Percentiles rank a stretch among this genome's conserved stretches.
phyloP scores from a whole-genome alignment of 2,888 invertebrate genomes.

The Falcaria lacertinaria region DNA sequence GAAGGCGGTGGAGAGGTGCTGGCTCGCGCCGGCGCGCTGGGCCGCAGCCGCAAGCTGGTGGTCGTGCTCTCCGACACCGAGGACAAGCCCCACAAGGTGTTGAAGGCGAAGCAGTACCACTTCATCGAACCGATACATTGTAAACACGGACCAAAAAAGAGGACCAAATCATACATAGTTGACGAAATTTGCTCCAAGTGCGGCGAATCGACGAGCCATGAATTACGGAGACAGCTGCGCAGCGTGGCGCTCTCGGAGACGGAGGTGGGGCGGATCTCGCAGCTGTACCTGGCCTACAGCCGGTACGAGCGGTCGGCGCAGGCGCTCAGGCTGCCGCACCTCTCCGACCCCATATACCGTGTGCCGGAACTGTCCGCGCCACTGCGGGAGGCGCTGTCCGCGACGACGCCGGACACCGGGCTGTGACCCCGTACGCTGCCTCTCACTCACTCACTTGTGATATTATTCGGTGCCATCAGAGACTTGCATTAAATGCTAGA shows the following conservation, averaged over 20 bases:
- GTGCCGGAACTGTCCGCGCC: slow-evolving; percentile 57
- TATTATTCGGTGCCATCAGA: slow-evolving; percentile 43
- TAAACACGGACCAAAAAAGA: slow-evolving; percentile 41
- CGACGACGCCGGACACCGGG: slow-evolving; percentile 45
- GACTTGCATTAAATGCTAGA: slow-evolving; percentile 24
- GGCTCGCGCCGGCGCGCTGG: slow-evolving; percentile 37
- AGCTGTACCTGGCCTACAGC: slow-evolving; percentile 53
- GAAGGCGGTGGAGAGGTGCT: slow-evolving; percentile 63
- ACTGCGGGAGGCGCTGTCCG: slow-evolving; percentile 49
- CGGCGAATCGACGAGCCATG: slow-evolving; percentile 50
- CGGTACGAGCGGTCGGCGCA: slow-evolving; percentile 58
- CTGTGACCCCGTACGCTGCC: slow-evolving; percentile 27
- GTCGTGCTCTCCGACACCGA: slow-evolving; percentile 46
- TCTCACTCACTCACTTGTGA: slow-evolving; percentile 30
- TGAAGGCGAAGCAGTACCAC: slow-evolving; percentile 46
- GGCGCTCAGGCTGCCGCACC: slow-evolving; percentile 56
- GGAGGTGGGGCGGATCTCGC: slow-evolving; percentile 57
- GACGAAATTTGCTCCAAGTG: slow-evolving; percentile 61
- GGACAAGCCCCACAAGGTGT: slow-evolving; percentile 26
- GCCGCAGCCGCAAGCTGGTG: slow-evolving; percentile 37
- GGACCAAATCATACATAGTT: slow-evolving; percentile 36
- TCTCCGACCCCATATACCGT: slow-evolving; percentile 61
- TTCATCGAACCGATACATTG: slow-evolving; percentile 55
- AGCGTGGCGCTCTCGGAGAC: slow-evolving; percentile 58
- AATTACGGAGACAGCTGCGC: slow-evolving; percentile 56